Conservation (phyloP, 2,888 invertebrate species). For the Plusia festucae region DNA sequence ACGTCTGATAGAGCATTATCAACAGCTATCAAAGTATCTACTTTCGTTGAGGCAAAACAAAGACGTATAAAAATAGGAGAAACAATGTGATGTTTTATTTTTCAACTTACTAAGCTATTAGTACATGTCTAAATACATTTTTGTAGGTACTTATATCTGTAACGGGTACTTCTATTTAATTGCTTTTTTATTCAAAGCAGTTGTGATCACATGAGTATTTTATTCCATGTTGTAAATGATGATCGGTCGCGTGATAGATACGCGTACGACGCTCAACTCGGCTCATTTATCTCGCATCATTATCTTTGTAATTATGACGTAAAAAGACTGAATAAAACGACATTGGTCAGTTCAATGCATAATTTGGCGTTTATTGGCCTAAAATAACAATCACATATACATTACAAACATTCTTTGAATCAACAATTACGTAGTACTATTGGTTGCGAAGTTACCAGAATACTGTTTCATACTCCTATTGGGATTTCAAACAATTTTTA, state of each 20-base stretch:
- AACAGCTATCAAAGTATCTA: too few species aligned
- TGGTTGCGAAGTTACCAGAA: not conserved
- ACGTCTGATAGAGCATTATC: not conserved
- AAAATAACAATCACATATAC: slow-evolving; percentile 57
- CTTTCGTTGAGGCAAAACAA: too few species aligned
- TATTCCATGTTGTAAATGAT: not conserved
- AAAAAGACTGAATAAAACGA: slow-evolving; percentile 40
- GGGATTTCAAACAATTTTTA: not conserved
- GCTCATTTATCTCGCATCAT: not conserved
- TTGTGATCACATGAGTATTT: not conserved
- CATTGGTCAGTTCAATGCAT: slow-evolving; percentile 57
- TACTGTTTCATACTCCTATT: not conserved
- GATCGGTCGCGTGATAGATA: not conserved
- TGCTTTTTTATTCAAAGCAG: too few species aligned
- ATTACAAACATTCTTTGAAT: slow-evolving; percentile 11
- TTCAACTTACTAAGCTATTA: too few species aligned
- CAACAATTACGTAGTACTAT: slow-evolving; percentile 12
- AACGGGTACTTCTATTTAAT: too few species aligned
- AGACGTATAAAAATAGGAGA: not conserved
- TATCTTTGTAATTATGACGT: not conserved
- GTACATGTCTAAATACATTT: too few species aligned
- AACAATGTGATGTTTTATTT: too few species aligned
- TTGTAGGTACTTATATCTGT: too few species aligned
- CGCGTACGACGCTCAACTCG: not conserved
- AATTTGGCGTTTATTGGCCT: slow-evolving; percentile 69